Base-by-base conservation (phyloP, 1,140 invertebrate genomes). In the Homalodisca vitripennis region DNA sequence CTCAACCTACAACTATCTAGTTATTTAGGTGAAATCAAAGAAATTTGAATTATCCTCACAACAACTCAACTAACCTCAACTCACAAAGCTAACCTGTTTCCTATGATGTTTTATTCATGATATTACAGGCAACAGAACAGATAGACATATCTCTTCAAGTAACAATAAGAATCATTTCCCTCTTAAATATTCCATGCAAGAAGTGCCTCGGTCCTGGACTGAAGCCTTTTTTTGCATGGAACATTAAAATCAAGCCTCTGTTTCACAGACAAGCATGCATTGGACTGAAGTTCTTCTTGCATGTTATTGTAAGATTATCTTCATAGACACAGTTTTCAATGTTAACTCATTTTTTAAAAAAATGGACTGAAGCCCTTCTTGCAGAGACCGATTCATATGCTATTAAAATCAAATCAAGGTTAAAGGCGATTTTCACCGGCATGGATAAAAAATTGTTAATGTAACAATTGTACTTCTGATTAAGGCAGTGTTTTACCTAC, bases 201-300 rank as follows among this genome's bases (percentile, higher is more conserved):
- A 53, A 22, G 48, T 6, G 48, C 12, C 20, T 53, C 22, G 20
- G 48, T 53, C 48, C 48, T 14, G 48, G 48, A 53, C 48, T 53
- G 48, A 53, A 22, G 48, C 20, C 48, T 20, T 53, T 53, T n/a
- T 53, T 22, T 53, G 48, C 48, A 53, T 53, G 20, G 48, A 53
- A 53, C 20, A 53, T 12, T 22, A 53, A 14, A 53, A 53, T 17
- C 10, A 12, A 53, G 12, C 10, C 48, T 53, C 48, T 53, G 48
- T 53, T 53, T 53, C 48, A 12, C 12, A 6, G 12, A 20, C 3
- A 14, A 14, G 3, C n/a, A 14, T 12, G 20, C 20, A 22, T 53
- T 53, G 48, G 48, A 53, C 12, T 53, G 48, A 53, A 53, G 48
- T 53, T 22, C 48, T 53, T 53, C 20, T 53, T 17, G 22, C 48